Conservation (phyloP, 1,140 invertebrate genomes). For the Macrotrachela quadricornifera region DNA sequence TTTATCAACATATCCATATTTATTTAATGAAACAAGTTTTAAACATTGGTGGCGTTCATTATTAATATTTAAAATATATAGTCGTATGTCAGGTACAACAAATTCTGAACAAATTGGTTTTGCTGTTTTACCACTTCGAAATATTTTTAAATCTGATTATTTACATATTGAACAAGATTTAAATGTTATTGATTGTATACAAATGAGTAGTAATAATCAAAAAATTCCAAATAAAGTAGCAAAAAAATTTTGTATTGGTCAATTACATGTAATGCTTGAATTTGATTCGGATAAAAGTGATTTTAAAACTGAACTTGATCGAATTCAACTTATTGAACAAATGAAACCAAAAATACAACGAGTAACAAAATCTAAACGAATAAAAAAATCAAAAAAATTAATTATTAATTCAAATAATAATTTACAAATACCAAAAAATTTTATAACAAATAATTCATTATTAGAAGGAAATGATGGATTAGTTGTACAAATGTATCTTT, state of each 20-base stretch:
- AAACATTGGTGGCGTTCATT: slow-evolving; percentile 30
- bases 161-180: slow-evolving; percentile 18
- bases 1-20: slow-evolving; percentile 24
- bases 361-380: no score
- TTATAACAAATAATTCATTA: no score
- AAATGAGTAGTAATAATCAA: slow-evolving; percentile 12
- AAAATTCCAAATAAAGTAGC: slow-evolving; percentile 13
- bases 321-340: no score
- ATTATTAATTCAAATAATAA: neutral
- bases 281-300: no score
- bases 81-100: slow-evolving; percentile 17
- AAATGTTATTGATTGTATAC: slow-evolving; percentile 15
- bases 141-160: slow-evolving; percentile 21
- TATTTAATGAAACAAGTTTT: slow-evolving; percentile 25
- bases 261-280: no score
- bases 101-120: slow-evolving; percentile 21
- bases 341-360: no score
- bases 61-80: slow-evolving; percentile 23
- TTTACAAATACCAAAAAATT: no score
- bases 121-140: slow-evolving; percentile 23
- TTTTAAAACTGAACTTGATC: no score
- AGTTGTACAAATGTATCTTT: slow-evolving; percentile 1
- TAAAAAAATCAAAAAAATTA: no score
- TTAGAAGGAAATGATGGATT: neutral
- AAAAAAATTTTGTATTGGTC: no score